Evolutionary conservation across 1,140 invertebrate species (phyloP).

Genomic region (Phthorimaea operculella): DNA sequence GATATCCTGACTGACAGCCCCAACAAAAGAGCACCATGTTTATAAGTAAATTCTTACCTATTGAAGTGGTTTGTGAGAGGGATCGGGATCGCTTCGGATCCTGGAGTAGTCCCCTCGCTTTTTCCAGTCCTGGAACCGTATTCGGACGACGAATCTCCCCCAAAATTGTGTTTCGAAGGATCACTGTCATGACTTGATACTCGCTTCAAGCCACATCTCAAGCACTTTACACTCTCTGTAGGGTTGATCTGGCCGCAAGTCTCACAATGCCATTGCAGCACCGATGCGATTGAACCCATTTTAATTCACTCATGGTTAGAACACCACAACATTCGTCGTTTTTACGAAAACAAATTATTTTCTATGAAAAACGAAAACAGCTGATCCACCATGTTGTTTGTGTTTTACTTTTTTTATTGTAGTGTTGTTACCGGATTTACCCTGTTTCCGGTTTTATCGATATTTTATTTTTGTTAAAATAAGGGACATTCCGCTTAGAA

Average conservation of each 20-base stretch:
- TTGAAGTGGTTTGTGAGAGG: slow-evolving; percentile 52
- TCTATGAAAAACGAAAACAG: slow-evolving; percentile 66
- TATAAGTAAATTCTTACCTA: slow-evolving; percentile 46
- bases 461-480: not conserved
- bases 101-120: slow-evolving; percentile 53
- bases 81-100: slow-evolving; percentile 52
- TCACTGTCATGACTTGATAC: slow-evolving; percentile 63
- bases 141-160: slow-evolving; percentile 52
- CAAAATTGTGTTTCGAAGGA: slow-evolving; percentile 44
- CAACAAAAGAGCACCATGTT: slow-evolving; percentile 41
- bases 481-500: no score
- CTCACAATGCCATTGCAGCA: slow-evolving; percentile 89
- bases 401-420: slow-evolving; percentile 58
- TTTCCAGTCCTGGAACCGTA: slow-evolving; percentile 50
- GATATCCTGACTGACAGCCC: slow-evolving; percentile 53
- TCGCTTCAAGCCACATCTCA: slow-evolving; percentile 78
- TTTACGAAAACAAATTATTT: slow-evolving; percentile 58
- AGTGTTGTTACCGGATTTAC: not conserved
- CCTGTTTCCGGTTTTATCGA: not conserved
- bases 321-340: slow-evolving; percentile 63
- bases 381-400: slow-evolving; percentile 73
- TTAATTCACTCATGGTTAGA: slow-evolving; percentile 69
- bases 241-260: slow-evolving; percentile 88
- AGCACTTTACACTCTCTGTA: slow-evolving; percentile 81
- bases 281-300: slow-evolving; percentile 90